A percentile compares a stretch with the other conserved stretches of the same genome.
phyloP scores from a whole-genome alignment of 2,113 vertebrate species.

The Sebastes fasciatus region DNA sequence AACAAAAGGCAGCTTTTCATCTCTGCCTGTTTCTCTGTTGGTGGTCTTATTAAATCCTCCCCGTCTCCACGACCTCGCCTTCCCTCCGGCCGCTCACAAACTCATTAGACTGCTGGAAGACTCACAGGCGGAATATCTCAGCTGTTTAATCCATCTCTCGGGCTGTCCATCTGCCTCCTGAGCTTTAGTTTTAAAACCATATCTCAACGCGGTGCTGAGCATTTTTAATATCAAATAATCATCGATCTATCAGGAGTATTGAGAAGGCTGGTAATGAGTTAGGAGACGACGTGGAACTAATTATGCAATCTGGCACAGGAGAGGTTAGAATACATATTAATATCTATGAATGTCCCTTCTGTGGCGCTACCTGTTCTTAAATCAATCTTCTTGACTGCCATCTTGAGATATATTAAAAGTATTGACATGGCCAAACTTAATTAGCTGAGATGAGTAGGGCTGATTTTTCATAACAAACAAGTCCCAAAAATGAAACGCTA shows the following conservation, averaged over 20 bases:
- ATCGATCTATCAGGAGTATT: conserved; percentile 12
- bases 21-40: conserved; percentile 36
- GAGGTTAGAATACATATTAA: conserved; percentile 36
- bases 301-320: conserved; percentile 4
- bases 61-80: conserved; percentile 35
- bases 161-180: conserved; percentile 19
- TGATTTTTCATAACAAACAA: background rate
- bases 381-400: conserved; percentile 26
- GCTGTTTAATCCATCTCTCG: conserved; percentile 30
- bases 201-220: background rate
- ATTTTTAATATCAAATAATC: conserved; percentile 51
- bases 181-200: background rate
- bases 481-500: background rate
- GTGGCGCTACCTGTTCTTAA: conserved; percentile 19
- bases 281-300: conserved; percentile 9
- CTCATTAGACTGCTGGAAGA: conserved; percentile 57
- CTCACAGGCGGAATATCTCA: conserved; percentile 1
- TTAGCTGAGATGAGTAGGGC: background rate
- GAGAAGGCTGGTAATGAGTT: conserved; percentile 18
- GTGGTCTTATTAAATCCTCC: conserved; percentile 74
- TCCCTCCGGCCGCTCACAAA: conserved; percentile 40
- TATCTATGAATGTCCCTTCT: conserved; percentile 22
- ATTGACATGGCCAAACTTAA: background rate
- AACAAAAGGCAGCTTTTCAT: conserved; percentile 53
- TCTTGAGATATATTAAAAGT: conserved; percentile 13